Conservation (phyloP, 37 sponge, comb jelly and placozoan genomes). For the Axinella damicornis region DNA sequence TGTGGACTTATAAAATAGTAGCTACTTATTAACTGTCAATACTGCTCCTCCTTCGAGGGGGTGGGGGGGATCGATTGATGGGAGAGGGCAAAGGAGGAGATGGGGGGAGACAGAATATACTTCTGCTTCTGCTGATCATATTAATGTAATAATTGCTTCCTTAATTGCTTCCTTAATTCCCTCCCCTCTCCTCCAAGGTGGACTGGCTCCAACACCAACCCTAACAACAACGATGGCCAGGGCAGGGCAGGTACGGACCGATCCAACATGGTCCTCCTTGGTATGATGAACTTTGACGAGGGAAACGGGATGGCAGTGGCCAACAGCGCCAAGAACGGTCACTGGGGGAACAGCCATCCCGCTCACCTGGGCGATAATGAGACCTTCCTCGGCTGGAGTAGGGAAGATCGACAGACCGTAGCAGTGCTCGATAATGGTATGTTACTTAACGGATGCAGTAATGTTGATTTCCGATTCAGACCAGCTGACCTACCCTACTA, state of each 20-base stretch:
- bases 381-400: constrained; percentile 71
- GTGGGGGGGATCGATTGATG: no score
- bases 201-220: constrained; percentile 99
- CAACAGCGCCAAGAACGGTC: constrained; percentile 55
- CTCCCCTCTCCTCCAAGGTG: constrained; percentile 62
- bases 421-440: constrained; percentile 59
- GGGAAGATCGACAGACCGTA: constrained; percentile 59
- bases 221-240: constrained; percentile 97
- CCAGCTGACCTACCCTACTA: no score
- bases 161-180: no score
- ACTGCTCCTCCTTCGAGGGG: no score
- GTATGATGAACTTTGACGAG: constrained; percentile 70
- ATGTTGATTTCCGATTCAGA: no score
- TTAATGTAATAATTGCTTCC: not conserved
- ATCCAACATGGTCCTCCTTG: constrained; percentile 93
- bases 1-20: no score
- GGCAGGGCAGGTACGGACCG: constrained; percentile 94
- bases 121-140: not conserved
- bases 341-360: constrained; percentile 94
- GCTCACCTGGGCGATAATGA: constrained; percentile 53
- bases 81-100: no score
- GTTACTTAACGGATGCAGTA: not conserved
- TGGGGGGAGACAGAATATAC: no score
- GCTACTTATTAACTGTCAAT: no score
- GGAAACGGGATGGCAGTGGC: constrained; percentile 52